Base-by-base conservation (phyloP, 2,888 invertebrate genomes). In the Eupsilia transversa region DNA sequence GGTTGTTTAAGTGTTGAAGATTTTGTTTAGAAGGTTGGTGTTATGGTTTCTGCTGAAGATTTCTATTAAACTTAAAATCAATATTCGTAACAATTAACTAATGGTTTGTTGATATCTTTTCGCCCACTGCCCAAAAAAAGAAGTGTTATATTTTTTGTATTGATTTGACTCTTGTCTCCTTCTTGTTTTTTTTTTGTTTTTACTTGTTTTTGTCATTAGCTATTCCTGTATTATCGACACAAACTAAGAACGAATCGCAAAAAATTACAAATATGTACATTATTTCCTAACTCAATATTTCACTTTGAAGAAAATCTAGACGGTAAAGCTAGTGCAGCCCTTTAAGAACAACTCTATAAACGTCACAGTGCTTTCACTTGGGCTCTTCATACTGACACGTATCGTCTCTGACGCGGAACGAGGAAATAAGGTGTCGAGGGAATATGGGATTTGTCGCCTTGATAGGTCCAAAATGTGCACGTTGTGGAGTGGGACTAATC, bases 341-440 rank as follows among this genome's bases (percentile, higher is more conserved):
- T 56, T 68, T 57, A 84, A 71, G 70, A 63, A 72, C 74, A 71
- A 59, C 79, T 79, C 72, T 72, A 83, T 85, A 67, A 67, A 57
- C 67, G 75, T 78, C 74, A 72, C 74, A 67, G 65, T 52, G 78
- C 82, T 82, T 82, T 82, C 79, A 82, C 60, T 67, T 35, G 61
- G 74, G 72, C 75, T 85, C 60, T 67, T 64, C 66, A 69, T 72
- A 38, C 66, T 77, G 84, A 84, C 84, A 82, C 66, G 81, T 77
- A 77, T 67, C 63, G 59, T 76, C 33, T 76, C 30, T 33, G 35
- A 3, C 46, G 12, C 14, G 23, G 49, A 63, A 7, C 7, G 2
- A 27, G 0, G 4, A 64, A 66, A 27, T 20, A 6, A 27, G n/a
- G 56, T 38, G 20, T 23, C n/a, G 3, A 6, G 7, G 2, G 38